phyloP scores from a whole-genome alignment of 2,888 invertebrate species.

The Torymus aiolomorphi region DNA sequence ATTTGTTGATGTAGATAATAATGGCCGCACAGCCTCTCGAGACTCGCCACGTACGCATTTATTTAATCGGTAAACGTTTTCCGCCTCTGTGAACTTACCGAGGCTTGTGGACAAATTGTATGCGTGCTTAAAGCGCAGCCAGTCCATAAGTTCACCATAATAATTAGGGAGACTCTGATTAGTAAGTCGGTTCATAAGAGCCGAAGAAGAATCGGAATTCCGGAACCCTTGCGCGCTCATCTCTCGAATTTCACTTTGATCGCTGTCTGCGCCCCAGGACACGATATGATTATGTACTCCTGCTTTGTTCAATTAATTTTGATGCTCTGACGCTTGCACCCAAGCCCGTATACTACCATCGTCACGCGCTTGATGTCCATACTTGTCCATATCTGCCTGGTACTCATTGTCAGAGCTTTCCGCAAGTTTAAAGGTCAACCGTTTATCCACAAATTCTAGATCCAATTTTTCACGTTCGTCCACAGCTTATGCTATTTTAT shows the following conservation, averaged over 20 bases:
- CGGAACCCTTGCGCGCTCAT: neutral
- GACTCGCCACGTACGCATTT: neutral
- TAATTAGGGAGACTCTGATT: neutral
- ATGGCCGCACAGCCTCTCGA: neutral
- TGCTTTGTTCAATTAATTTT: neutral
- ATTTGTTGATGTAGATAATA: neutral
- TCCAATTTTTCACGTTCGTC: neutral
- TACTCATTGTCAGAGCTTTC: neutral
- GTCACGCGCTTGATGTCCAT: too few species aligned
- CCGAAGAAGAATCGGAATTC: neutral
- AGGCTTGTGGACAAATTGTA: neutral
- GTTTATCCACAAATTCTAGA: neutral
- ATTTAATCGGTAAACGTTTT: neutral
- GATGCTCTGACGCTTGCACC: neutral
- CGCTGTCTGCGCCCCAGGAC: neutral
- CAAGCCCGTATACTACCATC: too few species aligned
- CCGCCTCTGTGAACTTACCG: neutral
- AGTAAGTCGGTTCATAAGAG: neutral
- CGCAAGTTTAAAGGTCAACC: neutral
- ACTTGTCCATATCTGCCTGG: too few species aligned
- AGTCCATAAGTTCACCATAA: neutral
- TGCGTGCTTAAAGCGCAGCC: neutral
- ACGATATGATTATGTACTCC: neutral
- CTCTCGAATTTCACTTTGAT: neutral
- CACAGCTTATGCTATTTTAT: too few species aligned